A percentile compares a stretch with the other conserved stretches of the same genome.
These are phyloP conservation scores for Trematocara unimaculatum DNA, from an alignment of 2,113 vertebrate genomes.

Conservation along the genomic window DNA sequence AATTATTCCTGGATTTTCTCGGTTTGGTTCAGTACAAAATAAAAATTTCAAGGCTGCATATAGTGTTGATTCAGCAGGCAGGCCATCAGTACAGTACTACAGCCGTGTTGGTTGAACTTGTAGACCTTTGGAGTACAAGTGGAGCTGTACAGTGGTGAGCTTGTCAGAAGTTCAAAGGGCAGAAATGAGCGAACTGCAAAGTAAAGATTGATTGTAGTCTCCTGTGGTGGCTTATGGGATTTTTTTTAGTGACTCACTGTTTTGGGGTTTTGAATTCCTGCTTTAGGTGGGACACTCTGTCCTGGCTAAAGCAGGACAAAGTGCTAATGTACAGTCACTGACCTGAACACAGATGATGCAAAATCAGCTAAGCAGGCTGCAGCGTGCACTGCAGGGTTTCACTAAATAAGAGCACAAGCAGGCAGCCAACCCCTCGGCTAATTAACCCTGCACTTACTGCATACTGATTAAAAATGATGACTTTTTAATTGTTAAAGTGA, in stretches of 20 bases:
- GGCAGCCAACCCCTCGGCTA: not conserved
- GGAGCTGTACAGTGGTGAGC: not conserved
- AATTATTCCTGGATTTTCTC: not conserved
- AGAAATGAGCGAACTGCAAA: not conserved
- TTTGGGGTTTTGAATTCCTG: not conserved
- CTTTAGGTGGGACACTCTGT: not conserved
- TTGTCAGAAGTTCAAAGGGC: conserved; percentile 57
- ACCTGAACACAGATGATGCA: not conserved
- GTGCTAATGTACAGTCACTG: not conserved
- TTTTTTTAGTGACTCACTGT: not conserved
- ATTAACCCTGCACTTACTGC: not conserved
- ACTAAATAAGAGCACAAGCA: not conserved
- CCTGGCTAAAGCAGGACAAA: not conserved
- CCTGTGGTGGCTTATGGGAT: not conserved
- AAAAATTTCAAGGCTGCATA: not conserved
- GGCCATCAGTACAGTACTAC: not conserved
- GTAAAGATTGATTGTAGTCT: not conserved
- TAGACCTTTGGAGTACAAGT: conserved; percentile 55
- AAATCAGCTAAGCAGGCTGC: not conserved
- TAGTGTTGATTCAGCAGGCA: not conserved
- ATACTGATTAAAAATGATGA: not conserved
- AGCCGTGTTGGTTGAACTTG: not conserved
- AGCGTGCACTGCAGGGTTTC: not conserved
- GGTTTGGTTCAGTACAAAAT: not conserved
- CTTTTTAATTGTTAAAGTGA: not conserved